phyloP scores from a whole-genome alignment of 37 sponge, comb jelly and placozoan species.

The Ephydatia muelleri region DNA sequence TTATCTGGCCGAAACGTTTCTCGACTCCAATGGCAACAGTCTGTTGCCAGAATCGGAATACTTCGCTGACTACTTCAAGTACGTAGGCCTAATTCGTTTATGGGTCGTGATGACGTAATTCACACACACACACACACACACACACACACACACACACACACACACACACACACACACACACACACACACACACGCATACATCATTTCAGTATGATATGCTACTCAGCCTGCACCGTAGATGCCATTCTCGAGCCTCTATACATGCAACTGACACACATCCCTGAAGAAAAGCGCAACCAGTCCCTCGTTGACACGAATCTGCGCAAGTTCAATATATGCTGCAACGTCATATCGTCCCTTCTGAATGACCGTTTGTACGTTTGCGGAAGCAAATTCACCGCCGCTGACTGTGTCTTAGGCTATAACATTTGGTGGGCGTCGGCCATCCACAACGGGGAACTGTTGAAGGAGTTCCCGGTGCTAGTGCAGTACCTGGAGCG shows the following conservation, averaged over 20 bases:
- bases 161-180: no score
- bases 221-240: constrained; percentile 63
- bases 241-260: constrained; percentile 67
- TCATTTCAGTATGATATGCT: constrained; percentile 56
- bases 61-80: constrained; percentile 59
- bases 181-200: constrained; percentile 2
- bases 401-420: constrained; percentile 70
- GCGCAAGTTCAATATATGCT: constrained; percentile 59
- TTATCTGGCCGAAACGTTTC: constrained; percentile 54
- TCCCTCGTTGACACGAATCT: constrained; percentile 46
- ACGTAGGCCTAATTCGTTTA: not conserved
- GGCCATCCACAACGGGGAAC: constrained; percentile 40
- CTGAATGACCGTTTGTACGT: constrained; percentile 48
- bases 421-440: constrained; percentile 76
- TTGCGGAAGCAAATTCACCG: constrained; percentile 68
- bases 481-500: constrained; percentile 45
- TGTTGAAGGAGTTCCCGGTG: constrained; percentile 60
- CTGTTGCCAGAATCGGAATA: constrained; percentile 44
- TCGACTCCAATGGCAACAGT: constrained; percentile 2
- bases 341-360: constrained; percentile 47
- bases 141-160: constrained; percentile 34
- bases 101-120: not conserved
- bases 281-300: constrained; percentile 58
- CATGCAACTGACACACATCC: constrained; percentile 77
- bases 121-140: constrained; percentile 12